Base-by-base conservation (phyloP, 2,797 vertebrate species). In the Muscicapa comitata region DNA sequence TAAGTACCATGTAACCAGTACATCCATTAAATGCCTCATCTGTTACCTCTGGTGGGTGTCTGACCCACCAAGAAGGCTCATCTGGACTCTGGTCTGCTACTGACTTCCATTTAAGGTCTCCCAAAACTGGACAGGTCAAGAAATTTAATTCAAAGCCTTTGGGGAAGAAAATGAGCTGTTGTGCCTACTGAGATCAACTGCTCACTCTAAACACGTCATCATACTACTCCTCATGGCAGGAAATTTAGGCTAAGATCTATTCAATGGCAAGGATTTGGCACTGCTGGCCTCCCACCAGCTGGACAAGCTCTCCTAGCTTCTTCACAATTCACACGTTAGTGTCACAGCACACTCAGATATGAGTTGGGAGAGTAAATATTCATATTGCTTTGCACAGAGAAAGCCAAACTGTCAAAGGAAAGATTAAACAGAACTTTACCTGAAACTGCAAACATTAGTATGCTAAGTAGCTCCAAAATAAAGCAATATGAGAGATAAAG, bases 381-480 rank as follows among this genome's bases (percentile, higher is more conserved):
- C 57, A n/a, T 42, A 38, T 21, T 55, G 4, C 4, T 88, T 57
- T 28, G 17, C 42, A 45, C 6, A 17, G 65, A 90, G 63, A 83
- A 79, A 91, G 20, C 20, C 57, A 77, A 47, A 57, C 15, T 67
- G 50, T 43, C 57, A 84, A 54, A 88, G 29, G 33, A 90, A 72
- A 86, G 14, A 24, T 65, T 88, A 71, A 94, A 61, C 24, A 74
- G 33, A 86, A 61, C 21, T 85, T 82, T 25, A 67, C 31, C 59
- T 90, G 79, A 72, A 88, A 77, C 40, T 63, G 17, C 24, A 90
- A 83, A 77, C 51, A 63, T 50, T 23, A 47, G 11, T 75, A 43
- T 61, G 25, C 28, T 42, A 83, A 81, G 17, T 47, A 57, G 26
- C 24, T 91, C 29, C 38, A 68, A 84, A 84, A 72, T 72, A 81